Evolutionary conservation across 92 coral and sea anemone genomes (phyloP), one percentile per base, ranked within the genome.

Genomic region (Epizoanthus ramosus): DNA sequence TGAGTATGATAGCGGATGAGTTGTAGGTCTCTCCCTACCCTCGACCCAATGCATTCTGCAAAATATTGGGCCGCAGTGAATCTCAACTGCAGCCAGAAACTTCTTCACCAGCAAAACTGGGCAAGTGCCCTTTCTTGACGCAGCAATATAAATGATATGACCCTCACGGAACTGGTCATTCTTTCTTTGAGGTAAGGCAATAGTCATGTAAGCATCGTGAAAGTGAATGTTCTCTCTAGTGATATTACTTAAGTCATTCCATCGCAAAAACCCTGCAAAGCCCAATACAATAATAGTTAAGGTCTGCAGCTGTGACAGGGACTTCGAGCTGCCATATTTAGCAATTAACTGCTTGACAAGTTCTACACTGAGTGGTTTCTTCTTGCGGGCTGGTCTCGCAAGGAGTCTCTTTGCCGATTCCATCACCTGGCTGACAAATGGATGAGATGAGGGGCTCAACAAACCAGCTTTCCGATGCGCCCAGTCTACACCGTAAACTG

Each of bases 31-130:
- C 16, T 14, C 23, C 84, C 12, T 80, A 0, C 84, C 84, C 64
- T 63, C 15, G 18, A 59, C 24, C 4, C 61, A 24, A 24, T 45
- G 61, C 6, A 80, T 37, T 61, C 39, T 80, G 37, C 84, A 17
- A 17, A 80, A 80, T 17, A 80, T 47, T 39, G 67, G 43, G 0
- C 69, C 84, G 3, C 19, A 31, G 16, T 5, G 35, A 15, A 25
- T 13, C 8, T 37, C 37, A 19, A 59, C 84, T 1, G 8, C 50
- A 19, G 24, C 37, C n/a, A 63, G 56, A 25, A 80, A 80, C 74
- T 23, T 80, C 74, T 80, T 56, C 56, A 80, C 15, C 19, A 80
- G 18, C 37, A 47, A 33, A 28, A 80, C 84, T 63, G 74, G 84
- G 23, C 74, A 80, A 5, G 84, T 80, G 52, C 3, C 41, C 2